Conservation (phyloP, 2,113 vertebrate species). For the Acanthochromis polyacanthus region DNA sequence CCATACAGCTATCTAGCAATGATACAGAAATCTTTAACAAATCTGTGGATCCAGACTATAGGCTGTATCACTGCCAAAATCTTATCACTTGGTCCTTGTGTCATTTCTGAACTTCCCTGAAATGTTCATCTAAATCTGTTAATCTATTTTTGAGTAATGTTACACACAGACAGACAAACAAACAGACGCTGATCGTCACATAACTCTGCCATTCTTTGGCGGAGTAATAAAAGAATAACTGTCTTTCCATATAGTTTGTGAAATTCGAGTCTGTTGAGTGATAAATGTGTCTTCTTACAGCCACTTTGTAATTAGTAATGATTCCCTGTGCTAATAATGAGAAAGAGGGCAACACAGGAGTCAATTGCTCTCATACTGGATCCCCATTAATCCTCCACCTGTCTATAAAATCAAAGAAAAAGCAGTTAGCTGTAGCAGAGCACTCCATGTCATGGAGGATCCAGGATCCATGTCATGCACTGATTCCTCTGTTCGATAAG, state of each 20-base stretch:
- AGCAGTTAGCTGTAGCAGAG: conserved; percentile 73
- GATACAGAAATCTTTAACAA: no score
- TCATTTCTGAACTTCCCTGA: no score
- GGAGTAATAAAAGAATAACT: background rate
- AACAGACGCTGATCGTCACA: no score
- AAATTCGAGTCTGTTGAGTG: background rate
- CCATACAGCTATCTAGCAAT: no score
- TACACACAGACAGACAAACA: no score
- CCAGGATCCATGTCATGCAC: conserved; percentile 68
- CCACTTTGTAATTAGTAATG: conserved; percentile 28
- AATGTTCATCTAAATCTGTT: no score
- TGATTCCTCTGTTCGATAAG: conserved; percentile 72
- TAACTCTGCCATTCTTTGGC: no score
- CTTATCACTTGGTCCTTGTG: no score
- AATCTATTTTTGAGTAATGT: no score
- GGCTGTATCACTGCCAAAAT: no score
- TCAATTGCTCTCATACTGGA: conserved; percentile 61
- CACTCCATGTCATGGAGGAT: no score
- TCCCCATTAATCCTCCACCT: conserved; percentile 76
- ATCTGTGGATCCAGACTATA: no score
- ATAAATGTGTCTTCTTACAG: conserved; percentile 23
- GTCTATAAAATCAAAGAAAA: conserved; percentile 78
- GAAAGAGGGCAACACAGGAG: conserved; percentile 45
- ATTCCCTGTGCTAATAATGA: conserved; percentile 46
- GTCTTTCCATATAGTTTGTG: background rate